Evolutionary conservation across 2,888 invertebrate genomes (phyloP), one percentile per base, ranked within the genome.

Genomic region (Oxytorus armatus): DNA sequence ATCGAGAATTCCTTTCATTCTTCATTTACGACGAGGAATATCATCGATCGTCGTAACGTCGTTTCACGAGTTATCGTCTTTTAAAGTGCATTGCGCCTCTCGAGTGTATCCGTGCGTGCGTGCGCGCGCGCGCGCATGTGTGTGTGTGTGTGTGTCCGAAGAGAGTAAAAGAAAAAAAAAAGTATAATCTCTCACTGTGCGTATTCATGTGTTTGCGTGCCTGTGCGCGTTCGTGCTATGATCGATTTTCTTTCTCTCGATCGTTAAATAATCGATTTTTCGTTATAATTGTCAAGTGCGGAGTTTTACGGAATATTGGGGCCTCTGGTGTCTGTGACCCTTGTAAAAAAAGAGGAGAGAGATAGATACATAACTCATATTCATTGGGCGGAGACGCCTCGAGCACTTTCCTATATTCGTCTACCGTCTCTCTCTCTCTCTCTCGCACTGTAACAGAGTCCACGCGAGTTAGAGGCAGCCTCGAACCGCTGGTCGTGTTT

Each of bases 381-480:
- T 8, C 25, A 23, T 63, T 11, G 5, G 25, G 23, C 10, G 3
- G 3, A 57, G 57, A 23, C 53, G 57, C 70, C 49, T 51, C 51
- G 36, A 59, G 61, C 44, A 18, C 25, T 63, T 23, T 2, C 59
- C 51, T 47, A 29, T 21, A 66, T 25, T 57, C 44, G 16, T 29
- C 55, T 36, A n/a, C 8, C n/a, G 25, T 47, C 21, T 33, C 14
- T 39, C 68, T 42, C 21, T 29, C 57, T 29, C 44, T 29, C 42
- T 0, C 39, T 5, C 16, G 33, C 8, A 49, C 47, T 18, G 29
- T 25, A 55, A 55, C 69, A 63, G 77, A 16, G 69, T 18, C 18
- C 23, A 25, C 61, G 63, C 44, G 69, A 53, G 63, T n/a, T 61
- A 61, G 18, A 68, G 72, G 33, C 55, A 55, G 55, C 49, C 74